Conservation (phyloP, 2,113 vertebrate genomes). For the Eublepharis macularius region DNA sequence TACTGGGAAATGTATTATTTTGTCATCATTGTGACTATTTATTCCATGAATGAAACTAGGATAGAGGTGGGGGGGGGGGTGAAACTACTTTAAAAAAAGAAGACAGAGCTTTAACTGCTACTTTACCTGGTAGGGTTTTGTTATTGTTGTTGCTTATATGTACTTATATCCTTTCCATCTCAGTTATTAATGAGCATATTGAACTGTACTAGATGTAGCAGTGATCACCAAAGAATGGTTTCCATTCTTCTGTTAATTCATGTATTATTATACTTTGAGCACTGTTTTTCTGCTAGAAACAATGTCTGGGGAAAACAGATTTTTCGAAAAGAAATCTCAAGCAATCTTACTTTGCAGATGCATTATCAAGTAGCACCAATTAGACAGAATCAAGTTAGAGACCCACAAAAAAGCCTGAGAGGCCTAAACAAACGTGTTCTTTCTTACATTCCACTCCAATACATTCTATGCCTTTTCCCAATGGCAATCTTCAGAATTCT, state of each 20-base stretch:
- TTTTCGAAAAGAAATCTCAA: background rate
- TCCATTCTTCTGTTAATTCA: background rate
- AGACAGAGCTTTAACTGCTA: background rate
- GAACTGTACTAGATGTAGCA: background rate
- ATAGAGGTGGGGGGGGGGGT: too few species aligned
- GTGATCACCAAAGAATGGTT: too few species aligned
- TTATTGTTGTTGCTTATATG: background rate
- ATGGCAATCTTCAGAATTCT: too few species aligned
- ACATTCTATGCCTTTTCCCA: too few species aligned
- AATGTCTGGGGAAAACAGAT: background rate
- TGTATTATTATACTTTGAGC: background rate
- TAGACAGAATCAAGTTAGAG: too few species aligned
- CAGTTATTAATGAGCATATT: background rate
- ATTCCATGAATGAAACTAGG: background rate
- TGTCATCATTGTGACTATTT: slow-evolving; percentile 11
- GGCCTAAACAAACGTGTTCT: too few species aligned
- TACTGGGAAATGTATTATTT: slow-evolving; percentile 5
- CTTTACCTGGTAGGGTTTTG: background rate
- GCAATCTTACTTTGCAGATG: background rate
- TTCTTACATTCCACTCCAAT: too few species aligned
- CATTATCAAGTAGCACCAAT: too few species aligned
- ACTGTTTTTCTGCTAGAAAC: background rate
- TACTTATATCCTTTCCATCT: too few species aligned
- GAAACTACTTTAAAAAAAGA: too few species aligned
- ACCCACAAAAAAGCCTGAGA: too few species aligned